Percentiles rank a stretch among this genome's conserved stretches.
Conservation (phyloP, 2,888 invertebrate genomes). For the Nomada ruficornis region DNA sequence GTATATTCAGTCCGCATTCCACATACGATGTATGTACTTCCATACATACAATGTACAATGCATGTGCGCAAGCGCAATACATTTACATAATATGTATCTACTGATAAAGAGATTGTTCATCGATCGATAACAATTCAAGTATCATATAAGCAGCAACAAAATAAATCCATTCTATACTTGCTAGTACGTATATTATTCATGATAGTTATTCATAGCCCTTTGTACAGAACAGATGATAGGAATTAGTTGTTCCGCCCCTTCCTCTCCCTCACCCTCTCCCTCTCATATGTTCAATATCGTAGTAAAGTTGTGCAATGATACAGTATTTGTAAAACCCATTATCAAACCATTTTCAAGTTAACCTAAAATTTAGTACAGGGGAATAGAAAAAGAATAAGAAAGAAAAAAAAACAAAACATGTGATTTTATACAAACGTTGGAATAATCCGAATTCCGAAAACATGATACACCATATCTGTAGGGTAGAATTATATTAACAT, state of each 20-base stretch:
- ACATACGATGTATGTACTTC: neutral
- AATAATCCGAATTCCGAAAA: neutral
- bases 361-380: neutral
- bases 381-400: neutral
- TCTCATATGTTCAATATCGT: too few species aligned
- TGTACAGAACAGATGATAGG: too few species aligned
- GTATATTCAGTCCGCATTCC: neutral
- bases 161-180: neutral
- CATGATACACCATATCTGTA: neutral
- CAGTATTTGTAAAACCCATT: neutral
- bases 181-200: too few species aligned
- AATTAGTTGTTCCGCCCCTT: too few species aligned
- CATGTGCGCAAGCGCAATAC: conserved; percentile 16
- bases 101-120: conserved; percentile 38
- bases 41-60: neutral
- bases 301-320: neutral
- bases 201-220: neutral
- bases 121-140: conserved; percentile 22
- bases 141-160: neutral
- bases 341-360: neutral
- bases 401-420: neutral
- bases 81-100: neutral
- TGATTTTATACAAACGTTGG: too few species aligned
- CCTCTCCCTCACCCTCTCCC: too few species aligned
- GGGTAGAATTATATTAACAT: neutral